Percentiles rank a stretch among this genome's conserved stretches.
phyloP scores from a whole-genome alignment of 2,113 vertebrate genomes.

The Prolemur simus region DNA sequence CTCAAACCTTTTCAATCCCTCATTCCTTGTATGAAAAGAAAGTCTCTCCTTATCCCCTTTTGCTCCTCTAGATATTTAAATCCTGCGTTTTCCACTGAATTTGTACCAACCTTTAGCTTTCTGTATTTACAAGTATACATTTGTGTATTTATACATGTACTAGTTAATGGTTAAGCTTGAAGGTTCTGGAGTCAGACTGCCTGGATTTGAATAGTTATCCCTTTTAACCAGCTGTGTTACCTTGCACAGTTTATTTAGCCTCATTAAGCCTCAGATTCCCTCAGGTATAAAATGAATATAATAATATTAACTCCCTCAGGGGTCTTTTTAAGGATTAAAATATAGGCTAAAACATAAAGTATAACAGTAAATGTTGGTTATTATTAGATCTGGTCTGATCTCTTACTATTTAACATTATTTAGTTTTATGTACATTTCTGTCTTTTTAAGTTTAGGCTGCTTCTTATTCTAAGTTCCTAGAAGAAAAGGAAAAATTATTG shows the following conservation, averaged over 20 bases:
- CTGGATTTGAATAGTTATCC: background rate
- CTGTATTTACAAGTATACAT: background rate
- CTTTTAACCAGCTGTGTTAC: background rate
- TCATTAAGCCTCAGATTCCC: background rate
- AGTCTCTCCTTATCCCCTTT: background rate
- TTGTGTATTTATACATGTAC: background rate
- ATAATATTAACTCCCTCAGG: background rate
- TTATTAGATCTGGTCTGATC: background rate
- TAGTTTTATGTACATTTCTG: background rate
- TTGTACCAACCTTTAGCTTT: background rate
- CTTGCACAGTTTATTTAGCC: background rate
- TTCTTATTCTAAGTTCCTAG: background rate
- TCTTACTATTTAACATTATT: background rate
- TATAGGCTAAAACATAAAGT: background rate
- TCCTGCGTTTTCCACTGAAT: background rate
- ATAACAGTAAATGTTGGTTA: background rate
- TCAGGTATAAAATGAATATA: background rate
- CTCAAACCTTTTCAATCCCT: background rate
- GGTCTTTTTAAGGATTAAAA: background rate
- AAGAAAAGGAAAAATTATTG: conserved; percentile 6
- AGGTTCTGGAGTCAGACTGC: background rate
- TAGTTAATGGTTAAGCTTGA: background rate
- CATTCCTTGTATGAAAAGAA: background rate
- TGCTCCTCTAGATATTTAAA: background rate
- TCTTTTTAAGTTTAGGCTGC: background rate